Percentiles rank a stretch among this genome's conserved stretches.
Evolutionary conservation across 2,113 vertebrate species (phyloP).

Genomic region (Hippocampus abdominalis): DNA sequence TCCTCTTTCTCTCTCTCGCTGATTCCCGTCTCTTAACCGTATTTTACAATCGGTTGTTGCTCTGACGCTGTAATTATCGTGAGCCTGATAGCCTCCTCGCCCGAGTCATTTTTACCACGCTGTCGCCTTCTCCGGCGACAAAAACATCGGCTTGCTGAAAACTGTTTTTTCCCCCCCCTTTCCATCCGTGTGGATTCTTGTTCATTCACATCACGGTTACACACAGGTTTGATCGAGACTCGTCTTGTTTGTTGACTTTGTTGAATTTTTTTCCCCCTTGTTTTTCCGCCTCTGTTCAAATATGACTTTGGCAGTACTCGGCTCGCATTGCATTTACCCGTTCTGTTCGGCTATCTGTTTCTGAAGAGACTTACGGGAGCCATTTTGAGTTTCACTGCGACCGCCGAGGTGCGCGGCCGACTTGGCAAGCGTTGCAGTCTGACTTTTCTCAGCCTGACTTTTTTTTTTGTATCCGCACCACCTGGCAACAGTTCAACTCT

Average conservation of each 20-base stretch:
- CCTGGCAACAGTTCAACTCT: conserved; percentile 41
- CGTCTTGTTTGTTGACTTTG: background rate
- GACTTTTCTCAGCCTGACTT: conserved; percentile 23
- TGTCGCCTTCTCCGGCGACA: background rate
- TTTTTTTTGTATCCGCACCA: conserved; percentile 51
- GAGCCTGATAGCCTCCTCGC: background rate
- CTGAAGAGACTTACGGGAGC: conserved; percentile 49
- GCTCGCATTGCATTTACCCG: conserved; percentile 32
- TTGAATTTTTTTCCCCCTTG: background rate
- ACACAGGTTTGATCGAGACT: background rate
- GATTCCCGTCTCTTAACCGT: conserved; percentile 25
- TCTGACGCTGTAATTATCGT: conserved; percentile 4
- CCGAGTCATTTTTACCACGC: background rate
- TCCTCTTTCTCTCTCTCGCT: conserved; percentile 12
- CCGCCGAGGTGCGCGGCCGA: conserved; percentile 46
- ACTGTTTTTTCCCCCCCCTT: no score
- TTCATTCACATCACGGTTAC: no score
- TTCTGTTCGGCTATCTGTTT: conserved; percentile 40
- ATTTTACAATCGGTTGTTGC: conserved; percentile 51
- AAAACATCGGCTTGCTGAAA: no score
- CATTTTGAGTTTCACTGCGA: conserved; percentile 46
- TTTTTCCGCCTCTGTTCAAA: background rate
- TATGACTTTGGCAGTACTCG: conserved; percentile 6
- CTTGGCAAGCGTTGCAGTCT: conserved; percentile 11
- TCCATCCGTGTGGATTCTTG: no score